These are phyloP conservation scores for Pitta sordida DNA, from an alignment of 2,113 vertebrate species.

Conservation along the genomic window DNA sequence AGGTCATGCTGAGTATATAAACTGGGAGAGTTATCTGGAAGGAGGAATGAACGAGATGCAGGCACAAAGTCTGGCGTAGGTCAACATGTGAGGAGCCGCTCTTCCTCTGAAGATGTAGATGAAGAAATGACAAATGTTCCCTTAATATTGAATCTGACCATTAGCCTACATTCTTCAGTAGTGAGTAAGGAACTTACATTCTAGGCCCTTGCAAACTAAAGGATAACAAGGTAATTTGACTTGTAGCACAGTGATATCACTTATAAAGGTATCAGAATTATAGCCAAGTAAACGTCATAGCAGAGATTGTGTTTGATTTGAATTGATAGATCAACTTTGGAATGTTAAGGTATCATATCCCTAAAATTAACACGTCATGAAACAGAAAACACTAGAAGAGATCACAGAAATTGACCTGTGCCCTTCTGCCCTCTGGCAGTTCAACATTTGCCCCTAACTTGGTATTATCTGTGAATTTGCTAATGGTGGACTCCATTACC, in stretches of 20 bases:
- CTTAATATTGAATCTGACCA: not conserved
- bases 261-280: not conserved
- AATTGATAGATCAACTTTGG: not conserved
- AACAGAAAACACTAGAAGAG: not conserved
- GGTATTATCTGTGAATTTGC: too few species aligned
- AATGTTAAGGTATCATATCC: not conserved
- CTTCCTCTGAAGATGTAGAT: not conserved
- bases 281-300: not conserved
- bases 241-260: not conserved
- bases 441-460: too few species aligned
- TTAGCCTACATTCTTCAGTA: not conserved
- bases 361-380: not conserved
- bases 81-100: accelerated
- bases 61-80: not conserved
- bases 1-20: not conserved
- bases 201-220: not conserved
- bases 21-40: not conserved
- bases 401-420: not conserved
- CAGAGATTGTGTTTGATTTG: not conserved
- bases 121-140: not conserved
- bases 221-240: not conserved
- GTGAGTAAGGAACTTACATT: not conserved
- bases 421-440: too few species aligned
- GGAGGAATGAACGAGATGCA: not conserved
- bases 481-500: too few species aligned